Base-by-base conservation (phyloP, 2,113 vertebrate species). In the Neofelis nebulosa region DNA sequence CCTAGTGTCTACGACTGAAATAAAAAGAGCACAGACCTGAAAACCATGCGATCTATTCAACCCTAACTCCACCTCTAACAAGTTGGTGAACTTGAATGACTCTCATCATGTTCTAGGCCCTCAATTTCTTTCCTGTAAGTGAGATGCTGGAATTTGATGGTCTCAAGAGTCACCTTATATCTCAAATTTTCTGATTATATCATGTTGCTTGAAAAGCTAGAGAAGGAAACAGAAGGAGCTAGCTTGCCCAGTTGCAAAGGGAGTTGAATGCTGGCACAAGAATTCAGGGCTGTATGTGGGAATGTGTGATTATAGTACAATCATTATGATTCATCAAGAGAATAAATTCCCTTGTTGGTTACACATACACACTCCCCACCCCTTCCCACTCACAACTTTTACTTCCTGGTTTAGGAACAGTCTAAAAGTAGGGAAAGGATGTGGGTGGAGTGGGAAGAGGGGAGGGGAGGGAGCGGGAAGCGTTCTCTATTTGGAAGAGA, bases 301-400 rank as follows among this genome's bases (percentile, higher is more conserved):
- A 94, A 96, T 88, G 91, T 97, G 95, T 94, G 97, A 97, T 95
- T 88, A 97, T 98, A 98, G 97, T 98, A 98, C 96, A 84, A 98
- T 98, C 97, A 94, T 95, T 97, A 97, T 98, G 98, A 98, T 97
- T 98, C 98, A 98, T 98, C 97, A 93, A 82, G 80, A 95, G 96
- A 94, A 97, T 96, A 97, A 97, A 97, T 97, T 97, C 61, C 52
- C 94, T 94, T 97, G 97, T 97, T 97, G 97, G 97, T 96, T 98
- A 97, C 96, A 98, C 97, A 98, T 41, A 94, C 84, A 96, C 76
- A 89, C 94, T 91, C 96, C 68, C 94, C 81, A 92, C 27, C 92
- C 91, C 95, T 95, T 96, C 97, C 97, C 94, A 98, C 98, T 96
- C 96, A 98, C 94, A 98, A 97, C 92, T 97, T 97, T 71, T 94